Percentiles rank a stretch among this genome's conserved stretches.
These are phyloP conservation scores for Chymomyza amoena DNA, from an alignment of 2,888 invertebrate species.

Conservation along the genomic window DNA sequence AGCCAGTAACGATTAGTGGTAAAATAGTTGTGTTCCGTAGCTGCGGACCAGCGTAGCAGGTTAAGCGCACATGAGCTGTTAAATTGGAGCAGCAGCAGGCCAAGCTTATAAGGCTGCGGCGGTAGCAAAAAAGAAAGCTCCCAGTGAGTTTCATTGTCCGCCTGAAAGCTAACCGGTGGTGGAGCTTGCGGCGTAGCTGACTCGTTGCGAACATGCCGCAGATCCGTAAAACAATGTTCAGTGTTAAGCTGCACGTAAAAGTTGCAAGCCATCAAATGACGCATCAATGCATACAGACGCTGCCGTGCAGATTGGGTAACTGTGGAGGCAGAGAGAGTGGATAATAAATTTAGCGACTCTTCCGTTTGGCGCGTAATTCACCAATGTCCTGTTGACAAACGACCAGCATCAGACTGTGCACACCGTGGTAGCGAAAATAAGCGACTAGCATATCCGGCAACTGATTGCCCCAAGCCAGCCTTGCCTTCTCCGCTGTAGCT, in stretches of 20 bases:
- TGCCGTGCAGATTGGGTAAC: conserved; percentile 21
- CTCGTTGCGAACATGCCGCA: conserved; percentile 37
- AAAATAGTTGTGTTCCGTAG: conserved; percentile 72
- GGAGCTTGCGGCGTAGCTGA: conserved; percentile 29
- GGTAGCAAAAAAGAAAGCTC: conserved; percentile 56
- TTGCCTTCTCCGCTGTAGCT: conserved; percentile 9
- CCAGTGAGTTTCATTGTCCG: conserved; percentile 47
- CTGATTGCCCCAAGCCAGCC: conserved; percentile 62
- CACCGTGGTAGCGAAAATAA: conserved; percentile 74
- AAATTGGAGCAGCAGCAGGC: conserved; percentile 68
- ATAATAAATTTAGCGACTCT: conserved; percentile 33
- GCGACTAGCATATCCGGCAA: conserved; percentile 70
- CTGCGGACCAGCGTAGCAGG: conserved; percentile 68
- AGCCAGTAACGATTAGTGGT: conserved; percentile 76
- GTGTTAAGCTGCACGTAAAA: conserved; percentile 65
- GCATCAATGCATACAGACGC: conserved; percentile 41
- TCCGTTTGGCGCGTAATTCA: conserved; percentile 43
- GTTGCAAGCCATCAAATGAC: conserved; percentile 47
- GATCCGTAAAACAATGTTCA: conserved; percentile 51
- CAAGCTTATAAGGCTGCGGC: conserved; percentile 62
- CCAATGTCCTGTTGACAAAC: conserved; percentile 68
- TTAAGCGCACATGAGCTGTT: conserved; percentile 61
- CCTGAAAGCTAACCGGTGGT: conserved; percentile 60
- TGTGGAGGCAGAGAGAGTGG: conserved; percentile 23
- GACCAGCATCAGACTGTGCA: conserved; percentile 68